These are phyloP conservation scores for Microplitis demolitor DNA, from an alignment of 1,140 invertebrate genomes.

Conservation along the genomic window DNA sequence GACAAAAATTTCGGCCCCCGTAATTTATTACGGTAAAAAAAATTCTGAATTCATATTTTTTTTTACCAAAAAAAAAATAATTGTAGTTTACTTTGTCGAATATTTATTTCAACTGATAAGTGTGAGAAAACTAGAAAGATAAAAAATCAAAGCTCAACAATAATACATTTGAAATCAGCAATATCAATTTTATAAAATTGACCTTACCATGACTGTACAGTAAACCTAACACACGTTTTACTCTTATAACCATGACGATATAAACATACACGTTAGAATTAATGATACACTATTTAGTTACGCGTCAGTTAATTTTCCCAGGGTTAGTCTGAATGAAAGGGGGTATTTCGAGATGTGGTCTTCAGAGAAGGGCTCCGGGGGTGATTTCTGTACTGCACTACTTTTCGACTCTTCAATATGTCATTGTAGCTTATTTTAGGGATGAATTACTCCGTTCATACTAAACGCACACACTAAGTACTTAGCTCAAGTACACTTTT, in stretches of 20 bases:
- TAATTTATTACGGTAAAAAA: no score
- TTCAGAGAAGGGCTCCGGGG: constrained; percentile 9
- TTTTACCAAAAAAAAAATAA: background rate
- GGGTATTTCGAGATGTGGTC: constrained; percentile 35
- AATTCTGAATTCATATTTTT: background rate
- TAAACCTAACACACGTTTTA: constrained; percentile 14
- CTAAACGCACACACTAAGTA: background rate
- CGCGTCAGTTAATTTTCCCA: constrained; percentile 64
- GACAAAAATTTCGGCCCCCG: no score
- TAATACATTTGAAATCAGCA: constrained; percentile 30
- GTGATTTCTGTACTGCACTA: background rate
- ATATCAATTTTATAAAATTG: constrained; percentile 13
- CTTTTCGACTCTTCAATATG: constrained; percentile 49
- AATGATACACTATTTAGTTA: constrained; percentile 62
- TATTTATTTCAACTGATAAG: background rate
- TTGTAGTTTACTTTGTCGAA: background rate
- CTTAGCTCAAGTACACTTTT: background rate
- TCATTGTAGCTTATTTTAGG: constrained; percentile 62
- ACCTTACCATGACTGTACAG: constrained; percentile 1
- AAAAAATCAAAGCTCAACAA: background rate
- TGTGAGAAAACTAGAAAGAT: background rate
- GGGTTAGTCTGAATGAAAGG: constrained; percentile 23
- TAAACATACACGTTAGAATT: constrained; percentile 58
- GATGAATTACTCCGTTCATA: constrained; percentile 19
- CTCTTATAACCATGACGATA: constrained; percentile 44